These are phyloP conservation scores for Helobdella robusta DNA, from an alignment of 2,888 invertebrate genomes.

Conservation along the genomic window DNA sequence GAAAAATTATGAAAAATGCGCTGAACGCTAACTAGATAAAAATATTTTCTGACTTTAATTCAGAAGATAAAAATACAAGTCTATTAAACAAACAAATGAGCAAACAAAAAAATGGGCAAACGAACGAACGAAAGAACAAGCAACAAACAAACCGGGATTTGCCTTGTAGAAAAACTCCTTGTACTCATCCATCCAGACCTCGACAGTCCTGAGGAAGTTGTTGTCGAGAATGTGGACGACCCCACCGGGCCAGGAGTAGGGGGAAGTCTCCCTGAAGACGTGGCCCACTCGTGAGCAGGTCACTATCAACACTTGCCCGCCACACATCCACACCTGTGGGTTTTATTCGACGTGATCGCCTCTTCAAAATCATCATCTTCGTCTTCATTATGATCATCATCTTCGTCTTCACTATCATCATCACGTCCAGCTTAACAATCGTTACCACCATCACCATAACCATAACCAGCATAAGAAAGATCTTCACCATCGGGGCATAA, in stretches of 20 bases:
- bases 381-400: not conserved
- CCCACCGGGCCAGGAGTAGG: conserved; percentile 97
- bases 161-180: conserved; percentile 57
- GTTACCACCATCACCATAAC: not conserved
- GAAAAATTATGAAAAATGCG: too few relatives aligned
- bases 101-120: too few relatives aligned
- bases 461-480: not conserved
- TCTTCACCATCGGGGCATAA: too few relatives aligned
- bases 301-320: conserved; percentile 47
- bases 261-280: conserved; percentile 58
- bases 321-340: conserved; percentile 49
- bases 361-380: not conserved
- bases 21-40: too few relatives aligned
- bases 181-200: conserved; percentile 99
- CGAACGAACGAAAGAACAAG: too few relatives aligned
- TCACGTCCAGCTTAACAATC: not conserved
- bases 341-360: not conserved
- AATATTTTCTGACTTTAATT: too few relatives aligned
- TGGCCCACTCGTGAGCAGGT: conserved; percentile 50
- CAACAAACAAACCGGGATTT: conserved; percentile 43
- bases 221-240: conserved; percentile 70
- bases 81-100: too few relatives aligned
- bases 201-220: conserved; percentile 94
- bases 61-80: too few relatives aligned
- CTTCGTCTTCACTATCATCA: not conserved